These are phyloP conservation scores for Gouania willdenowi DNA, from an alignment of 2,797 vertebrate species.

Conservation along the genomic window DNA sequence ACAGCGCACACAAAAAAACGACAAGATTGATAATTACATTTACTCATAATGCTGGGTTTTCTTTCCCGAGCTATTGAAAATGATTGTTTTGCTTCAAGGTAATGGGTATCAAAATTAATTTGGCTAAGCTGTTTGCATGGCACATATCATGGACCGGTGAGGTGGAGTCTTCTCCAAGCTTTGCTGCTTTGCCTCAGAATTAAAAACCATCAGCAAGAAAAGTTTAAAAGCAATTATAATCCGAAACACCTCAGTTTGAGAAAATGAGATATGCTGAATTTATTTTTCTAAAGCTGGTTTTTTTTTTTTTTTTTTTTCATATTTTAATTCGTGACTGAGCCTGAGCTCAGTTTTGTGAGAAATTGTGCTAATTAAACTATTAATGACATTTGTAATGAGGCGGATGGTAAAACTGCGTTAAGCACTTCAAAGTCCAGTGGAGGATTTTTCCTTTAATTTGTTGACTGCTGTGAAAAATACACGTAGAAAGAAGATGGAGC, in stretches of 20 bases:
- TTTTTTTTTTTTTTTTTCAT: constrained; percentile 7
- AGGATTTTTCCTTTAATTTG: constrained; percentile 69
- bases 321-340: constrained; percentile 10
- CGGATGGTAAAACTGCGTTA: constrained; percentile 59
- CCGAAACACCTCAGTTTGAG: constrained; percentile 23
- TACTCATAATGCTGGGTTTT: constrained; percentile 53
- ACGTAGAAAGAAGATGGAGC: constrained; percentile 40
- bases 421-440: constrained; percentile 67
- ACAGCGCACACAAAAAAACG: constrained; percentile 24
- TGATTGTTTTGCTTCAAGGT: constrained; percentile 69
- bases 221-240: constrained; percentile 29
- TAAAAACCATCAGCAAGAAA: constrained; percentile 47
- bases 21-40: constrained; percentile 62
- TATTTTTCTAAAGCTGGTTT: not conserved
- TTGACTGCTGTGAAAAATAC: constrained; percentile 60
- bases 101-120: constrained; percentile 65
- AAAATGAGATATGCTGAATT: constrained; percentile 9
- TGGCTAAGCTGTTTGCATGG: constrained; percentile 63
- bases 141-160: constrained; percentile 45
- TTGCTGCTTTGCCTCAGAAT: constrained; percentile 45
- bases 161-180: constrained; percentile 10
- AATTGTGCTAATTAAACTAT: constrained; percentile 71
- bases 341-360: constrained; percentile 48
- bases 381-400: constrained; percentile 73
- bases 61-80: constrained; percentile 32